Base-by-base conservation (phyloP, 2,888 invertebrate species). In the Athripsodes cinereus region DNA sequence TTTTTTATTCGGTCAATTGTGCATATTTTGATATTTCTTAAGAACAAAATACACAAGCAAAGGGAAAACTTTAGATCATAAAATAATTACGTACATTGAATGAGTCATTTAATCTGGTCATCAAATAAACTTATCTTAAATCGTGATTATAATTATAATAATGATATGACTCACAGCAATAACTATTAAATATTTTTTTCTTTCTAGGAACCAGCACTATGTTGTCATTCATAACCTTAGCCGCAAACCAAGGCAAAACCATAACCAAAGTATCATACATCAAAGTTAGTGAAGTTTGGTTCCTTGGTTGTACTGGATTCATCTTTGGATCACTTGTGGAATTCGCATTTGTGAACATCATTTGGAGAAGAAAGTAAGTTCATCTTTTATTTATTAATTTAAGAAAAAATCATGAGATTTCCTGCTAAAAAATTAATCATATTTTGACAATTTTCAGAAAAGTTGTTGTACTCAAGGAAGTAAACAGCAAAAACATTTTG, bases 261-360 rank as follows among this genome's bases (percentile, higher is more conserved):
- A 72, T 92, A 62, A 92, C 92, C 0, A 92, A 92, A 73, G 92
- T 92, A 21, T 92, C 92, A 2, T 92, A 92, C 68, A 90, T 92
- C 61, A 92, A 92, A 74, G 90, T 91, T 2, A 91, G 91, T 62
- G 92, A 92, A 73, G 88, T 92, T 62, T 92, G 92, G 92, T 92
- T 92, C 71, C 74, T 92, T 56, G 90, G 87, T 3, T 92, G 92
- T 68, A 88, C 87, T 1, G 85, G 87, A 48, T 92, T 92, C 68
- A 89, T 92, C 65, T 92, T 92, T 72, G 86, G 88, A 18, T 90
- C 91, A 10, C 81, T 92, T 69, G 86, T 90, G 0, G 92, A 92
- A 70, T 92, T 92, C 68, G 92, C 92, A 3, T 92, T 92, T 68
- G 92, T 92, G 44, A 92, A 92, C 69, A 90, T 89, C 6, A 92